Conservation (phyloP, 2,888 invertebrate genomes). For the Rambutsinella grinnellia region DNA sequence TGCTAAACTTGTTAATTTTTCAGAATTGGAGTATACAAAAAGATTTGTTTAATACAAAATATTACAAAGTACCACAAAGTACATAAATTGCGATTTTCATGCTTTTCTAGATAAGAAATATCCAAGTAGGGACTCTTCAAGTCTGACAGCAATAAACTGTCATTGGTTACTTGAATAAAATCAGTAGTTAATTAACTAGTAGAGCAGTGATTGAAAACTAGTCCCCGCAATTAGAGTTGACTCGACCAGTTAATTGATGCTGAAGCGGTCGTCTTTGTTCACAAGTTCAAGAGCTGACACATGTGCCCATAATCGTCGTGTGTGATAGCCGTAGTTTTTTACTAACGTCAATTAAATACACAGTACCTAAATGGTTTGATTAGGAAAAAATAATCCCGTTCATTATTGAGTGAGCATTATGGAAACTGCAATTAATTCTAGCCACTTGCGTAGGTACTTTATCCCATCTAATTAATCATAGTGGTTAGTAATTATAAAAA, state of each 20-base stretch:
- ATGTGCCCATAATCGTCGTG: too few species aligned
- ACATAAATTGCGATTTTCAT: too few species aligned
- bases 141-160: background rate
- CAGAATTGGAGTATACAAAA: background rate
- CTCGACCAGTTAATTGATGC: background rate
- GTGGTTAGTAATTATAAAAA: background rate
- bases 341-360: too few species aligned
- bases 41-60: too few species aligned
- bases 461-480: background rate
- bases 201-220: background rate
- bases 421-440: too few species aligned
- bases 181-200: too few species aligned
- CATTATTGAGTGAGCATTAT: background rate
- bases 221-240: background rate
- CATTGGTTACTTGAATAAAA: background rate
- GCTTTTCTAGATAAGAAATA: background rate
- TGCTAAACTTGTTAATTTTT: background rate
- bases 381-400: background rate
- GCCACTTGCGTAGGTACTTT: background rate
- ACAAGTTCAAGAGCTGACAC: background rate
- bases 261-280: background rate
- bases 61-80: too few species aligned
- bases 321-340: too few species aligned
- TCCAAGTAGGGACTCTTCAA: background rate
- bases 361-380: background rate